phyloP scores from a whole-genome alignment of 2,113 vertebrate genomes.

The Aegithalos caudatus region DNA sequence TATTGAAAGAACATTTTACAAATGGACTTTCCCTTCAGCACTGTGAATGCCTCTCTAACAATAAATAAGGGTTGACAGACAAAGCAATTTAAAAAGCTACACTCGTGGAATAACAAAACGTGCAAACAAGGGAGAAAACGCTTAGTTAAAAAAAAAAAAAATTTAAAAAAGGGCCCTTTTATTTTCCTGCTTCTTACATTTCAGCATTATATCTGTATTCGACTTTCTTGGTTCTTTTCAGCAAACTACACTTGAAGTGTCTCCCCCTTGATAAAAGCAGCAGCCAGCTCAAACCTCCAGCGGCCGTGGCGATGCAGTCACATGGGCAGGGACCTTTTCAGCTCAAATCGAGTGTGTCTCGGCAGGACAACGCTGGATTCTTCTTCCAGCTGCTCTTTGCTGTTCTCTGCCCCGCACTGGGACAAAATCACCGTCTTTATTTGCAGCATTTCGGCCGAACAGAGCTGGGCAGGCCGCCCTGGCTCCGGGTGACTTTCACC shows the following conservation, averaged over 20 bases:
- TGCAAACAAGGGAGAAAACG: neutral
- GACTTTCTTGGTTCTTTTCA: neutral
- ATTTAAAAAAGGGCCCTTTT: neutral
- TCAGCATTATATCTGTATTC: neutral
- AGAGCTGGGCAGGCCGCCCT: neutral
- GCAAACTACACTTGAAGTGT: neutral
- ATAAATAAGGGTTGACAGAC: neutral
- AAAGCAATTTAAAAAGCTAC: neutral
- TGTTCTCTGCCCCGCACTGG: neutral
- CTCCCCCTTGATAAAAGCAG: neutral
- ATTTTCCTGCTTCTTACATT: neutral
- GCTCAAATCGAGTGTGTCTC: neutral
- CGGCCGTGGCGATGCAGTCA: neutral
- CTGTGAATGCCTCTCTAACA: neutral
- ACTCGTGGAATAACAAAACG: neutral
- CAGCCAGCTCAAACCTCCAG: too few relatives aligned
- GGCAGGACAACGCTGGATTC: neutral
- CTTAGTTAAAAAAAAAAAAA: neutral
- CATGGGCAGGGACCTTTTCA: constrained; percentile 33
- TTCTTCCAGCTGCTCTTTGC: neutral
- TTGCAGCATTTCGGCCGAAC: neutral
- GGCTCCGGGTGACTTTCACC: neutral
- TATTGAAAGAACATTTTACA: neutral
- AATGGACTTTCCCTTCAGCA: neutral
- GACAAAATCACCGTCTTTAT: neutral